Base-by-base conservation (phyloP, 2,113 vertebrate genomes). In the Gallinago media region DNA sequence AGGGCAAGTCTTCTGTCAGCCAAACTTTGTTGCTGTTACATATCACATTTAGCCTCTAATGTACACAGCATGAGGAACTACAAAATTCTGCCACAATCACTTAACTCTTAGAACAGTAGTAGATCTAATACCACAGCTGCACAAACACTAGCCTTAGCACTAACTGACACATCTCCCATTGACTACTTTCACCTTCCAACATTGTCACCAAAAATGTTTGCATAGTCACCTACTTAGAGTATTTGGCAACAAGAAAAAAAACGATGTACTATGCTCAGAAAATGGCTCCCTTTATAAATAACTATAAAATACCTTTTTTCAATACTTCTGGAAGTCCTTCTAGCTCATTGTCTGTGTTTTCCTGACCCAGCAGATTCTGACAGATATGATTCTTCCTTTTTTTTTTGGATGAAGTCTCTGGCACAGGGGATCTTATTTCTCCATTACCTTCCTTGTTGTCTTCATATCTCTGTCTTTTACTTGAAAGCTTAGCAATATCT, bases 281-380 rank as follows among this genome's bases (percentile, higher is more conserved):
- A 66, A 72, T 0, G 1, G n/a, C 66, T 77, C 36, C 5, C 31
- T 77, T 54, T 46, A 26, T 66, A 79, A 47, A 38, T 46, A 58
- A 52, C 20, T 21, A 38, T 4, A 38, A 38, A 68, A 8, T 96
- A 99, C 99, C 99, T 98, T 96, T 99, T 92, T 98, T 98, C 40
- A 99, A 99, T 79, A 98, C 94, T 78, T 99, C 98, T 62, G 99
- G 99, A 91, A 99, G 98, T 23, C 98, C 98, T 88, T 99, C 99
- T 15, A 98, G 98, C 76, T 98, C 97, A 84, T 92, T 96, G 13
- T 98, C 96, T 12, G 78, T 47, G 1, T 97, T 96, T 4, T 97
- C 96, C 20, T 11, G 16, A 61, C 65, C 54, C 26, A 59, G 75
- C 9, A 87, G 27, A 25, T 71, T 70, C 21, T 71, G 49, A 36